Evolutionary conservation across 2,113 vertebrate genomes (phyloP).

Genomic region (Cyanoramphus novaezelandiae): DNA sequence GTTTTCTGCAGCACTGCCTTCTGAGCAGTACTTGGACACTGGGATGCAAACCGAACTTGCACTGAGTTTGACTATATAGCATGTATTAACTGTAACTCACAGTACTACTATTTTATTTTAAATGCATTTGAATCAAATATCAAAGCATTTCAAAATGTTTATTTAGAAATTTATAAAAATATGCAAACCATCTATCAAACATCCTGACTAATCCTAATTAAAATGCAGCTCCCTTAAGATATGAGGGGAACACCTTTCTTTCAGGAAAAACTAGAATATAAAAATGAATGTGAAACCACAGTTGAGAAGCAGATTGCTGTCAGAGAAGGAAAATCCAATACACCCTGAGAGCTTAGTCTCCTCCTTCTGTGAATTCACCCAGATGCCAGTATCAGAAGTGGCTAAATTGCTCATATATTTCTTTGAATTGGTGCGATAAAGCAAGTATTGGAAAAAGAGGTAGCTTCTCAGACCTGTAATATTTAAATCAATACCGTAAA

Average conservation of each 20-base stretch:
- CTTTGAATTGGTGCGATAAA: neutral
- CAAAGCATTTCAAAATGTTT: neutral
- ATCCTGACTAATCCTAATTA: neutral
- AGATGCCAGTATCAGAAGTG: neutral
- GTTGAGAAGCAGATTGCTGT: neutral
- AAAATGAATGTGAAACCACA: neutral
- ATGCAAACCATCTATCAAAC: neutral
- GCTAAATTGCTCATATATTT: neutral
- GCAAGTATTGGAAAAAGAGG: neutral
- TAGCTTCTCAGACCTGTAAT: neutral
- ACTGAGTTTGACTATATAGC: neutral
- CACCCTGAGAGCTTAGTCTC: neutral
- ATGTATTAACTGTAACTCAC: neutral
- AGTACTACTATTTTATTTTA: neutral
- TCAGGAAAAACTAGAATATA: neutral
- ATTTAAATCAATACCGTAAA: neutral
- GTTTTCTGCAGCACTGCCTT: neutral
- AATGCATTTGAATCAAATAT: neutral
- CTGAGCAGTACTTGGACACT: neutral
- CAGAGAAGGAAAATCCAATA: neutral
- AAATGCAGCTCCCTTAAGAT: neutral
- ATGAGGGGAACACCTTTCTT: neutral
- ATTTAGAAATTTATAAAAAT: neutral
- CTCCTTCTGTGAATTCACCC: neutral
- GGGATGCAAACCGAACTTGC: neutral